Conservation (phyloP, 2,888 invertebrate species). For the Dolichomitus sp. region DNA sequence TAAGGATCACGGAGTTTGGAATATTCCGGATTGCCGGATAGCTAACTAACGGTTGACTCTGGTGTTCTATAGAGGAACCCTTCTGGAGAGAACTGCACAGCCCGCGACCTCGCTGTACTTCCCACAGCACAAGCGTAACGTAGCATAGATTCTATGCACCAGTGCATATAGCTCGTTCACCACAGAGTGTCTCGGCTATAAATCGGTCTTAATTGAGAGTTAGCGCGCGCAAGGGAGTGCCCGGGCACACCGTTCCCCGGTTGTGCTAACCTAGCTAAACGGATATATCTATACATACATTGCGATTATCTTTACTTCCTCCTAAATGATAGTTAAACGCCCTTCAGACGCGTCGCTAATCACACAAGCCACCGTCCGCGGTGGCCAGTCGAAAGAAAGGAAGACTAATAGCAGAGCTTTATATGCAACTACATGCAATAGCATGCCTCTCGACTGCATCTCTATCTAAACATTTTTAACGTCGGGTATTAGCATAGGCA, state of each 20-base stretch:
- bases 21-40: slow-evolving; percentile 38
- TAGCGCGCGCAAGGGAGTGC: slow-evolving; percentile 65
- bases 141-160: slow-evolving; percentile 27
- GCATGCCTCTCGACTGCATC: not conserved
- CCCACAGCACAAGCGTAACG: slow-evolving; percentile 31
- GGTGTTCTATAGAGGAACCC: slow-evolving; percentile 3
- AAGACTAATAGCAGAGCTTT: slow-evolving; percentile 37
- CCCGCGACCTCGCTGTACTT: slow-evolving; percentile 48
- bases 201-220: slow-evolving; percentile 80
- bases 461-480: not conserved
- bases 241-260: slow-evolving; percentile 54
- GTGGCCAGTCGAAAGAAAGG: slow-evolving; percentile 4
- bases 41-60: slow-evolving; percentile 39
- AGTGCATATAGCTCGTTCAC: slow-evolving; percentile 56
- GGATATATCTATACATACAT: slow-evolving; percentile 52
- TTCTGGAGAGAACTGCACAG: slow-evolving; percentile 2
- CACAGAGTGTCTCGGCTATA: slow-evolving; percentile 69
- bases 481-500: not conserved
- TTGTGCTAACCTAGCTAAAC: slow-evolving; percentile 67
- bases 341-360: slow-evolving; percentile 73
- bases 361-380: slow-evolving; percentile 37
- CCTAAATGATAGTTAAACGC: slow-evolving; percentile 80
- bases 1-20: slow-evolving; percentile 56
- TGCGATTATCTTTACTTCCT: slow-evolving; percentile 78
- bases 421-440: slow-evolving; percentile 21